A percentile compares a stretch with the other conserved stretches of the same genome.
Conservation (phyloP, 2,888 invertebrate genomes). For the Nomada flava region DNA sequence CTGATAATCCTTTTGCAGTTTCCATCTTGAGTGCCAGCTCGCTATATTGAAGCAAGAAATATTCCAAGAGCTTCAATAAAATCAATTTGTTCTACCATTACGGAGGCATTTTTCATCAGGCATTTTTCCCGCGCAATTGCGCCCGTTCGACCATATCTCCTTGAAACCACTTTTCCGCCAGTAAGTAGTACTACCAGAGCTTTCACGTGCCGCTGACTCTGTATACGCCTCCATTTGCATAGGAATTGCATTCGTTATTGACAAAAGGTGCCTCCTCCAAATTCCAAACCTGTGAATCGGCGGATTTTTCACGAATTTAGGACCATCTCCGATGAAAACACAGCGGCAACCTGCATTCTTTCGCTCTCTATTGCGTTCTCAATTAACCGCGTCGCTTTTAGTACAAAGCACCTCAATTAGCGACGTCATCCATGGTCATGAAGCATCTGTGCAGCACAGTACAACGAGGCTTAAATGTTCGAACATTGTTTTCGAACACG, state of each 20-base stretch:
- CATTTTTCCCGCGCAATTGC: background rate
- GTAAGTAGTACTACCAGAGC: constrained; percentile 22
- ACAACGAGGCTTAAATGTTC: background rate
- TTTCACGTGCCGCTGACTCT: background rate
- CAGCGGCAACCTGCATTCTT: background rate
- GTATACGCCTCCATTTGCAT: constrained; percentile 51
- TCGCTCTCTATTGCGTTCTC: background rate
- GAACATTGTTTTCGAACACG: background rate
- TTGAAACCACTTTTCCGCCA: constrained; percentile 39
- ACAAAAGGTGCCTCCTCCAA: constrained; percentile 19
- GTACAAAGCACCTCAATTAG: too few relatives aligned
- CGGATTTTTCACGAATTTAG: background rate
- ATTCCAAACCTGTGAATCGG: background rate
- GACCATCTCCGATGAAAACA: background rate
- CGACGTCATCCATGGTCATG: too few relatives aligned
- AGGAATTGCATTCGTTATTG: constrained; percentile 45
- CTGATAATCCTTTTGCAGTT: constrained; percentile 80
- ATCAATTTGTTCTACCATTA: constrained; percentile 1
- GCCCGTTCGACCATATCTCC: constrained; percentile 9
- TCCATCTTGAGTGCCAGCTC: constrained; percentile 57
- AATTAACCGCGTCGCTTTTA: too few relatives aligned
- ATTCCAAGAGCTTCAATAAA: background rate
- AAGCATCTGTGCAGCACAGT: too few relatives aligned
- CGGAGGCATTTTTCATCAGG: background rate
- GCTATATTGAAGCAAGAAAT: background rate